Evolutionary conservation across 1,140 invertebrate genomes (phyloP), one percentile per base, ranked within the genome.

Genomic region (Drosophila erecta): DNA sequence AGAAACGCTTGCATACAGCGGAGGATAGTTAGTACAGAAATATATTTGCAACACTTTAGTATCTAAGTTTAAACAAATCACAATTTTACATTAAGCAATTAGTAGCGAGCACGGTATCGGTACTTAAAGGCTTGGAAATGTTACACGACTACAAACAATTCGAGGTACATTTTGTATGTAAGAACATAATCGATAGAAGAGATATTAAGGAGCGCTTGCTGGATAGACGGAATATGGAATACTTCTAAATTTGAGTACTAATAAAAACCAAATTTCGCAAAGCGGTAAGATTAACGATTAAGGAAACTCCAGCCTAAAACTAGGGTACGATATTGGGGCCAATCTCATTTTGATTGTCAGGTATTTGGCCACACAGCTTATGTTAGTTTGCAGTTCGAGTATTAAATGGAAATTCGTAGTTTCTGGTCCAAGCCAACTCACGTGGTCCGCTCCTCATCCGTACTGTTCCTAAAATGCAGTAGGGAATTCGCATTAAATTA

Each of bases 401-500:
- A 76, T 75, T 66, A 50, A 37, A 47, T 15, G 53, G 22, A 86
- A 78, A 86, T 85, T 85, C 81, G 81, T 77, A 60, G 56, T 53
- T 60, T 38, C 38, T 46, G 30, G 50, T 38, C 30, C 50, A 65
- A 60, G 41, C 37, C 51, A 53, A 92, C 90, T 92, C 90, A 92
- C 90, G 90, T 90, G 58, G 87, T 89, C 33, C 84, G 74, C 37
- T 91, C 90, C 74, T 92, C 90, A 49, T 92, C 90, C 14, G 90
- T 91, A 60, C 87, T 92, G 67, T 81, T 76, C 37, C 90, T 92
- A 75, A 12, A 92, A 89, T 33, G 49, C 24, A 78, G 10, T 11
- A 38, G 46, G 22, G 3, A 6, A 51, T 15, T n/a, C 0, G 22
- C 14, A 20, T 44, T 43, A 14, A 14, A 27, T 44, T 27, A 2